Conservation (phyloP, 2,888 invertebrate genomes). For the Euplagia quadripunctaria region DNA sequence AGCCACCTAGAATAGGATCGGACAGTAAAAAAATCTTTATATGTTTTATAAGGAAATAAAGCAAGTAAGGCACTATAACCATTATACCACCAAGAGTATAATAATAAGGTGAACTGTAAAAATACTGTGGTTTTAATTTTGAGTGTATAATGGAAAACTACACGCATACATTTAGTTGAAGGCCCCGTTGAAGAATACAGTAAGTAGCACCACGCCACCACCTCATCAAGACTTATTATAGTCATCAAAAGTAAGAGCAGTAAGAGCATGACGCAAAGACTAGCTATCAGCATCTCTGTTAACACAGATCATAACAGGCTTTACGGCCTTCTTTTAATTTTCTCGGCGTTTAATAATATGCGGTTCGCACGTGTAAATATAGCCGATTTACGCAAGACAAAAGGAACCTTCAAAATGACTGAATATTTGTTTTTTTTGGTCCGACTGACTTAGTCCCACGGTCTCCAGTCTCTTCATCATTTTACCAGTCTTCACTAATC, state of each 20-base stretch:
- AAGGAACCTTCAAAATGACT: neutral
- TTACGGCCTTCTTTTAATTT: neutral
- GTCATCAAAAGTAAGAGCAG: neutral
- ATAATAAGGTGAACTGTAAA: no score
- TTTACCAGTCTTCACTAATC: neutral
- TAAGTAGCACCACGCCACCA: neutral
- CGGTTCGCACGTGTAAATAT: neutral
- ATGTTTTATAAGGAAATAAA: no score
- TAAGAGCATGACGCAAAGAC: neutral
- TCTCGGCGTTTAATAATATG: neutral
- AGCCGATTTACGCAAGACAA: neutral
- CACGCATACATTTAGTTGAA: neutral
- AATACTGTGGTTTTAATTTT: no score
- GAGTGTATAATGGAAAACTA: no score
- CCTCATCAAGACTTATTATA: neutral
- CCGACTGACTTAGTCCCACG: neutral
- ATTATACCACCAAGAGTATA: no score
- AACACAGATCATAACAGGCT: neutral
- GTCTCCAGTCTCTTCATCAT: neutral
- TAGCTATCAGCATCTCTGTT: neutral
- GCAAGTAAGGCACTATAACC: no score
- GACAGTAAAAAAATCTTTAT: no score
- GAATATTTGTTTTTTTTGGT: neutral
- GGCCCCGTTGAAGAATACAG: neutral
- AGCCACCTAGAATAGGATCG: no score